Percentiles rank a stretch among this genome's conserved stretches.
Conservation (phyloP, 2,113 vertebrate genomes). For the Motacilla alba region DNA sequence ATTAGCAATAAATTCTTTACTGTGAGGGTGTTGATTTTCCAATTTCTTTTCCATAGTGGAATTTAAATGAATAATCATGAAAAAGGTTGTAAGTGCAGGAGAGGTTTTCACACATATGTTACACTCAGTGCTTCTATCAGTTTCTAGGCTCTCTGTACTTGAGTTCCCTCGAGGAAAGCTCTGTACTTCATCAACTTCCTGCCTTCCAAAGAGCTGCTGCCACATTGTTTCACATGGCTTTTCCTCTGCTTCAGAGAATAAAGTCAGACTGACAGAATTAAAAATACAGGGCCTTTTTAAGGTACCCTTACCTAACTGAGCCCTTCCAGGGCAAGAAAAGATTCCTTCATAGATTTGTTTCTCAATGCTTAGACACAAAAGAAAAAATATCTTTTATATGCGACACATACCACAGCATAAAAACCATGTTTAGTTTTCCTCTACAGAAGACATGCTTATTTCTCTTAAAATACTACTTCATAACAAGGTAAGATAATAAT, state of each 20-base stretch:
- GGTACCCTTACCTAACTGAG: background rate
- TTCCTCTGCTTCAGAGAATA: background rate
- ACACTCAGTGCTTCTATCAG: background rate
- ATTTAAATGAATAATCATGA: background rate
- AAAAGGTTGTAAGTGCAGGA: background rate
- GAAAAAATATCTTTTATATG: background rate
- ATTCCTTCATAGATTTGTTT: background rate
- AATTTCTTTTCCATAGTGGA: background rate
- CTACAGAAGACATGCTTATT: background rate
- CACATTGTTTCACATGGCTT: background rate
- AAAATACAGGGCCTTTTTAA: slow-evolving; percentile 7
- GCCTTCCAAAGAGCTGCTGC: background rate
- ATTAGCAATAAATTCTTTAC: background rate
- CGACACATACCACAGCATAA: background rate
- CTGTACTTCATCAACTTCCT: slow-evolving; percentile 14
- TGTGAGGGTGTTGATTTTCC: background rate
- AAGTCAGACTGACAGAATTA: slow-evolving; percentile 12
- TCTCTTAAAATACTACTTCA: background rate
- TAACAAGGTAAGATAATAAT: background rate
- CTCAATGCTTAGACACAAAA: background rate
- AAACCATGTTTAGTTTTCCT: background rate
- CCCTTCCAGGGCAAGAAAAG: background rate
- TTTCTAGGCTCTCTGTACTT: background rate
- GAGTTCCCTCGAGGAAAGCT: background rate
- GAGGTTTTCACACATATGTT: background rate